A percentile compares a stretch with the other conserved stretches of the same genome.
Conservation (phyloP, 2,797 vertebrate genomes). For the Anisognathus igniventris region DNA sequence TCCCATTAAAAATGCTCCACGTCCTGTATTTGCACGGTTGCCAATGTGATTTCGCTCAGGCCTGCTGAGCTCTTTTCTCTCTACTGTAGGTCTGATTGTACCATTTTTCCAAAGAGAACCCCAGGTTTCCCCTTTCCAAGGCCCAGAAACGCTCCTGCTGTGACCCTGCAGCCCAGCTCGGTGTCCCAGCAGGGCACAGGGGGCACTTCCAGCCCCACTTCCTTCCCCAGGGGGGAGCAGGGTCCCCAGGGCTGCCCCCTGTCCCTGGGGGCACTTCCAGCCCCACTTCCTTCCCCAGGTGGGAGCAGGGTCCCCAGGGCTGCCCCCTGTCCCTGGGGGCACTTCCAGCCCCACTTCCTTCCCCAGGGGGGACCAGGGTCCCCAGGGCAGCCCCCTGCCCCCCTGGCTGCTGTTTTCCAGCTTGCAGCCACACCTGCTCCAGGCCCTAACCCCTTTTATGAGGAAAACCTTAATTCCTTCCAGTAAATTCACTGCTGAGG, state of each 20-base stretch:
- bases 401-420: neutral
- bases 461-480: slow-evolving; percentile 42
- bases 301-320: neutral
- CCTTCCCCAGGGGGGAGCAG: neutral
- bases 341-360: no score
- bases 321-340: neutral
- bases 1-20: neutral
- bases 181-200: neutral
- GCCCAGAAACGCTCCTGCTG: neutral
- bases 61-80: neutral
- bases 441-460: slow-evolving; percentile 48
- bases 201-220: slow-evolving; percentile 2
- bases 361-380: no score
- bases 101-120: neutral
- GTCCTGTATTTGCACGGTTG: neutral
- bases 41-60: neutral
- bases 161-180: neutral
- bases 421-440: slow-evolving; percentile 57
- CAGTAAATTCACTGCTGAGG: neutral
- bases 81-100: slow-evolving; percentile 12
- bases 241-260: no score
- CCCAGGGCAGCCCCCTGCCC: neutral
- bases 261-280: no score
- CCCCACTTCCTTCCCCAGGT: no score
- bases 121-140: neutral